Percentiles rank a stretch among this genome's conserved stretches.
Conservation (phyloP, 2,888 invertebrate species). For the Epistrophe eligans region DNA sequence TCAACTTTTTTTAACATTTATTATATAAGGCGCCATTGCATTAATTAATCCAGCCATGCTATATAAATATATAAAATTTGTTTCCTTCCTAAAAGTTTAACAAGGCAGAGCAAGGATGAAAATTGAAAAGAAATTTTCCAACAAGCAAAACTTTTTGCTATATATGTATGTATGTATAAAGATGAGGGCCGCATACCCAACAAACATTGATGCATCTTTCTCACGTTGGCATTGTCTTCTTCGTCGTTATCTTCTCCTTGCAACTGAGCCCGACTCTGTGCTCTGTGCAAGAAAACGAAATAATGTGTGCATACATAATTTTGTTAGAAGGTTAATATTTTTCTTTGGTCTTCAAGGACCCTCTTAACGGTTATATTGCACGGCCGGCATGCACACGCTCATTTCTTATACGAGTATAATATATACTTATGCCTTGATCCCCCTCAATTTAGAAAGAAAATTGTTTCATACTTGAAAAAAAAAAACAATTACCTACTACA, state of each 20-base stretch:
- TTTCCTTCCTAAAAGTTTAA: slow-evolving; percentile 26
- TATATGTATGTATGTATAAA: not conserved
- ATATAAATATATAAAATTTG: slow-evolving; percentile 8
- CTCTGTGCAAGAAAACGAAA: not conserved
- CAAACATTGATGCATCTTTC: slow-evolving; percentile 26
- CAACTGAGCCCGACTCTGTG: not conserved
- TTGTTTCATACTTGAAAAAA: slow-evolving; percentile 22
- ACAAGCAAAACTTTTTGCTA: slow-evolving; percentile 22
- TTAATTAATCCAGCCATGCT: not conserved
- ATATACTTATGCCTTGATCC: not conserved
- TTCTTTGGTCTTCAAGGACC: slow-evolving; percentile 30
- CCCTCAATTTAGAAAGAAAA: slow-evolving; percentile 16
- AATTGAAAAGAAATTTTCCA: slow-evolving; percentile 47
- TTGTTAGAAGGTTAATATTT: slow-evolving; percentile 38
- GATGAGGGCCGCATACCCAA: slow-evolving; percentile 18
- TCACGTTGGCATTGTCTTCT: slow-evolving; percentile 1
- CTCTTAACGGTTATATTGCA: slow-evolving; percentile 3
- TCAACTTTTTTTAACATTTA: not conserved
- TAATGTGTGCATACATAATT: slow-evolving; percentile 31
- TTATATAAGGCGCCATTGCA: not conserved
- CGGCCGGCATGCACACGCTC: slow-evolving; percentile 10
- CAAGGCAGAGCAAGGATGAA: slow-evolving; percentile 16
- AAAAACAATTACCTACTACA: slow-evolving; percentile 16
- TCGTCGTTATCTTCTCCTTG: not conserved
- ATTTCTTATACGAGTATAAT: not conserved